phyloP scores from a whole-genome alignment of 2,888 invertebrate genomes.

The Phortica okadai region DNA sequence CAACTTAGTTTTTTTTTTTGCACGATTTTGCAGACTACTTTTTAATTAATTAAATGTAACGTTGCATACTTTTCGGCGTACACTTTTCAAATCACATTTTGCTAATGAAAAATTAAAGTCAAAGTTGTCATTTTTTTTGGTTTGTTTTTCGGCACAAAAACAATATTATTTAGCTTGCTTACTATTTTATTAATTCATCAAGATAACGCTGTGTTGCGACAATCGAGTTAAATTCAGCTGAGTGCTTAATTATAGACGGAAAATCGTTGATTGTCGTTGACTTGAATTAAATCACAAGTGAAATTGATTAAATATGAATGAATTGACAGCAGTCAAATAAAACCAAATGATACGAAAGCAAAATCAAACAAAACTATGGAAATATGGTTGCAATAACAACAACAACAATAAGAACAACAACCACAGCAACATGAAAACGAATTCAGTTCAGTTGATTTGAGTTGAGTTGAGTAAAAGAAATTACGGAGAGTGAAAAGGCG shows the following conservation, averaged over 20 bases:
- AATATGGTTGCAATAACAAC: constrained; percentile 4
- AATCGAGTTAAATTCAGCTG: neutral
- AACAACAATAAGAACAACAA: neutral
- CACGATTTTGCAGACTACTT: constrained; percentile 41
- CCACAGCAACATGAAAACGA: neutral
- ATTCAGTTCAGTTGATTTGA: neutral
- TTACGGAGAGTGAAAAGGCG: neutral
- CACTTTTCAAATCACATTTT: neutral
- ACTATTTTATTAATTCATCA: no score
- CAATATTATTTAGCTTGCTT: no score
- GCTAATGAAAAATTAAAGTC: neutral
- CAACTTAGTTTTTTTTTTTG: constrained; percentile 46
- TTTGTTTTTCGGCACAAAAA: no score
- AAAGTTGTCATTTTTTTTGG: no score
- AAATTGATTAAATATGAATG: constrained; percentile 30
- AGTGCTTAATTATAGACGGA: neutral
- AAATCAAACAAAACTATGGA: constrained; percentile 25
- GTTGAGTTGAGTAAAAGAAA: constrained; percentile 1
- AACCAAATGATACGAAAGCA: constrained; percentile 24
- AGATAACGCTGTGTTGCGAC: no score
- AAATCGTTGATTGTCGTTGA: neutral
- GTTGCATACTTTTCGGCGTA: constrained; percentile 53
- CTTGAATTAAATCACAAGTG: constrained; percentile 26
- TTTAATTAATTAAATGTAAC: constrained; percentile 71
- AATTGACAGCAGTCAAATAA: constrained; percentile 30